Conservation (phyloP, 2,888 invertebrate genomes). For the Drosophila mimica region DNA sequence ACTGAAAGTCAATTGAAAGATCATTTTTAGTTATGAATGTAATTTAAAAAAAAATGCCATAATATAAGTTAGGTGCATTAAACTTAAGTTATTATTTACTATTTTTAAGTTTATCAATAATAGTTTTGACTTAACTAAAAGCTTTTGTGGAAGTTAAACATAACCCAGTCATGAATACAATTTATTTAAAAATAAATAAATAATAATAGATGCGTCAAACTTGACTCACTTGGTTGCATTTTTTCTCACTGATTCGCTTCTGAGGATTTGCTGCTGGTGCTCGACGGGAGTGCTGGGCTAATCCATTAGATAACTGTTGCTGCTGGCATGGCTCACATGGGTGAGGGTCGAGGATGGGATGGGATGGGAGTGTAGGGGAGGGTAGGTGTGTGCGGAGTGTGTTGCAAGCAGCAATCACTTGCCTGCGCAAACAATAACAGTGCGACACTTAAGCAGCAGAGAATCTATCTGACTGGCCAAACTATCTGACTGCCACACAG, state of each 20-base stretch:
- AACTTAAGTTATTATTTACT: not conserved
- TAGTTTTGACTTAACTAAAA: not conserved
- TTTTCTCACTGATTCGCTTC: slow-evolving; percentile 12
- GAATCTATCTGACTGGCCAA: slow-evolving; percentile 1
- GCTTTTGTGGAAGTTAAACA: not conserved
- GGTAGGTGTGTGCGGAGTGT: not conserved
- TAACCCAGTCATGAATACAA: not conserved
- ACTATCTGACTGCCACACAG: not conserved
- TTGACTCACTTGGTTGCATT: not conserved
- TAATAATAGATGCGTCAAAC: not conserved
- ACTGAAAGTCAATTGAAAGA: not conserved
- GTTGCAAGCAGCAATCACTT: slow-evolving; percentile 71
- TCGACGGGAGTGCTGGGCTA: slow-evolving; percentile 27
- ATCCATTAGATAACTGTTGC: slow-evolving; percentile 51
- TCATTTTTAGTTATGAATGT: not conserved
- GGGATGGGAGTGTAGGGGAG: not conserved
- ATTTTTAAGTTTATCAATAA: not conserved
- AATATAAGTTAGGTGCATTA: too few relatives aligned
- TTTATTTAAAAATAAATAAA: not conserved
- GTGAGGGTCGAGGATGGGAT: too few relatives aligned
- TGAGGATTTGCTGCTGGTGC: not conserved
- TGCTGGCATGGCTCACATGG: not conserved
- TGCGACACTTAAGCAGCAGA: slow-evolving; percentile 64
- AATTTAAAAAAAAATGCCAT: too few relatives aligned
- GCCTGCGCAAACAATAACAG: slow-evolving; percentile 68